Evolutionary conservation across 2,113 vertebrate species (phyloP), one percentile per base, ranked within the genome.

Genomic region (Scatophagus argus): DNA sequence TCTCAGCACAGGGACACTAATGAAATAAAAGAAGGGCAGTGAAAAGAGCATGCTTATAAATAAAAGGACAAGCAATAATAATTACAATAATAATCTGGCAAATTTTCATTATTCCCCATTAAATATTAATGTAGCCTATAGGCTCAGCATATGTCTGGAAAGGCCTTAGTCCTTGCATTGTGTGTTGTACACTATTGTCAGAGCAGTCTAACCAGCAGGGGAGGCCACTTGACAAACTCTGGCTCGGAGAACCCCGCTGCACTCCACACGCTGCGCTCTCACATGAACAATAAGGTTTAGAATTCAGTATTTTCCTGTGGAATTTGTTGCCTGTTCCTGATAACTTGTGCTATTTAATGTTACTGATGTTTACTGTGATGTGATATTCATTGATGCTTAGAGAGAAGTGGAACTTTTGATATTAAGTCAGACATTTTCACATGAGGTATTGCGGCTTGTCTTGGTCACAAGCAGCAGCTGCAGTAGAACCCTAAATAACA

Each of bases 1-100:
- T 82, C 72, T 82, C 78, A 66, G 68, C 72, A 55, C 74, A 79
- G 66, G 31, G 79, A 56, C 74, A 67, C 34, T 3, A 66, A 36
- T 61, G 66, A 66, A 65, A 66, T 51, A 21, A 67, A 52, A 74
- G 59, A 39, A 68, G 52, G 76, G 23, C 39, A 16, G 36, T 2
- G 43, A 27, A 41, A 76, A 59, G 66, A 51, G 60, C 46, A 16
- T 2, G 52, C 25, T 17, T 55, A 8, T 31, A 55, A 31, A 55
- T 55, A 16, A 55, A 54, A 29, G 8, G 8, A 31, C 2, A 16
- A 31, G 6, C 29, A 32, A 10, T 55, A 9, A 8, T 29, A 4
- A 54, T 27, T 52, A 7, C 29, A 52, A 16, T 52, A 16, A 29
- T 52, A 4, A n/a, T 9, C 9, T n/a, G n/a, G n/a, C n/a, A n/a